phyloP scores from a whole-genome alignment of 2,888 invertebrate species.

The Drosophila pseudotalamancana region DNA sequence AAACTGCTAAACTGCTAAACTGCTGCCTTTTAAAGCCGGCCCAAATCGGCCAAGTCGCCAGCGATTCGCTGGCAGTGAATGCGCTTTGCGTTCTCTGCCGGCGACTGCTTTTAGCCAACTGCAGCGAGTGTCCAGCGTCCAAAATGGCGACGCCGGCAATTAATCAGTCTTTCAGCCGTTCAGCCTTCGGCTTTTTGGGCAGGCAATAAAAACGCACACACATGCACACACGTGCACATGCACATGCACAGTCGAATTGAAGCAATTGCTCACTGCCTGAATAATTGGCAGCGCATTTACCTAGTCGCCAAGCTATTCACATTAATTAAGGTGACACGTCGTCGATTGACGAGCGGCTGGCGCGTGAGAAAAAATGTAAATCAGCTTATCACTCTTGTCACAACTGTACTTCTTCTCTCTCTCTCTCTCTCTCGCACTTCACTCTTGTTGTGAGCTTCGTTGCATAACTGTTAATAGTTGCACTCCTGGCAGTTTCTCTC shows the following conservation, averaged over 20 bases:
- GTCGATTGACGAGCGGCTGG: neutral
- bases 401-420: too few species aligned
- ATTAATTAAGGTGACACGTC: conserved; percentile 37
- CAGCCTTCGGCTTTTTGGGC: conserved; percentile 30
- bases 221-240: neutral
- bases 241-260: neutral
- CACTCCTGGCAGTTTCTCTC: too few species aligned
- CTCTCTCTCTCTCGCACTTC: too few species aligned
- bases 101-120: conserved; percentile 7
- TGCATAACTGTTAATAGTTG: too few species aligned
- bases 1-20: conserved; percentile 21
- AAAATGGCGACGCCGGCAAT: conserved; percentile 51
- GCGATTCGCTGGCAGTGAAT: conserved; percentile 20
- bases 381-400: too few species aligned
- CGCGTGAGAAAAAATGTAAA: conserved; percentile 25
- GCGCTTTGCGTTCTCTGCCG: too few species aligned
- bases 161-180: conserved; percentile 58
- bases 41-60: conserved; percentile 47
- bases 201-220: conserved; percentile 43
- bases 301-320: conserved; percentile 13
- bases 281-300: conserved; percentile 7
- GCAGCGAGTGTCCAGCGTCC: conserved; percentile 19
- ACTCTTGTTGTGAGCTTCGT: too few species aligned
- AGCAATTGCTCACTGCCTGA: conserved; percentile 26
- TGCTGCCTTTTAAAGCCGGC: conserved; percentile 51